phyloP scores from a whole-genome alignment of 2,113 vertebrate genomes.

The Megaceryle torquata region DNA sequence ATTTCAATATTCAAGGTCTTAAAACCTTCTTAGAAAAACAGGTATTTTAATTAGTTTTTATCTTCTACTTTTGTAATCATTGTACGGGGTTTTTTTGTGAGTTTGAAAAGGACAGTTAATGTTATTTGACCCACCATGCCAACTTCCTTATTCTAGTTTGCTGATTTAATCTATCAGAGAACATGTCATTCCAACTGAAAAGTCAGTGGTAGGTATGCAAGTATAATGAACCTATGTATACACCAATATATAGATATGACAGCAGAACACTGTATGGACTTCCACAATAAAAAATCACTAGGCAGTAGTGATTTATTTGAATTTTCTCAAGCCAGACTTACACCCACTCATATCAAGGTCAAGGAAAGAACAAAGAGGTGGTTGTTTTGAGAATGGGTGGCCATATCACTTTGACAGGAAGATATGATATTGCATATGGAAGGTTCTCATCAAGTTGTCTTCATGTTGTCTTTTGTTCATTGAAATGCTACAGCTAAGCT shows the following conservation, averaged over 20 bases:
- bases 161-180: background rate
- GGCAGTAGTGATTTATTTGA: background rate
- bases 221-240: background rate
- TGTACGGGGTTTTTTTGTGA: background rate
- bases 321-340: background rate
- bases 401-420: background rate
- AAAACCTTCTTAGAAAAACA: background rate
- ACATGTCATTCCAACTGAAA: background rate
- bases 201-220: background rate
- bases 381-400: background rate
- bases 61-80: background rate
- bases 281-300: background rate
- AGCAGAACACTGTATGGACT: background rate
- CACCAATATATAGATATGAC: background rate
- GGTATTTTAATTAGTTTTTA: background rate
- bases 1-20: background rate
- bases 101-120: background rate
- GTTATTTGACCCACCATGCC: background rate
- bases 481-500: background rate
- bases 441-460: background rate
- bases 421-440: accelerated
- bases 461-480: background rate
- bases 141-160: background rate
- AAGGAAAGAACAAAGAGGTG: background rate
- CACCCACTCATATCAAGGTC: background rate